Percentiles rank a stretch among this genome's conserved stretches.
These are phyloP conservation scores for Tylochromis polylepis DNA, from an alignment of 2,113 vertebrate genomes.

Conservation along the genomic window DNA sequence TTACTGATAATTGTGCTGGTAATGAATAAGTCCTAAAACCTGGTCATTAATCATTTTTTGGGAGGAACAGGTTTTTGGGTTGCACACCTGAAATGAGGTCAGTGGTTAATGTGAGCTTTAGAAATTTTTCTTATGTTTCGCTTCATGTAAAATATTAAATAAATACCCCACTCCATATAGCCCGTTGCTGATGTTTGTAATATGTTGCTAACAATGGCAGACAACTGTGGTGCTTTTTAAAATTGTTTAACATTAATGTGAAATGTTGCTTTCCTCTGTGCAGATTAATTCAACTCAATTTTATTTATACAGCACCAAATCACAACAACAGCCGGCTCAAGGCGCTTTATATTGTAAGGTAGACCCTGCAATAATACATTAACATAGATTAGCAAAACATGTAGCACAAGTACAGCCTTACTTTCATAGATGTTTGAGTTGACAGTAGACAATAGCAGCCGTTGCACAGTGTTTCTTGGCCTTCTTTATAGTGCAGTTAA, in stretches of 20 bases:
- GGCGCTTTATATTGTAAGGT: not conserved
- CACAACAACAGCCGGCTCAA: not conserved
- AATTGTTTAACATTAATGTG: not conserved
- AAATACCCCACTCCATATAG: not conserved
- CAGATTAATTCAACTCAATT: not conserved
- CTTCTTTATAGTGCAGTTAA: not conserved
- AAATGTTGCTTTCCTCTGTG: not conserved
- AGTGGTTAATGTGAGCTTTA: not conserved
- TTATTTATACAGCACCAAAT: not conserved
- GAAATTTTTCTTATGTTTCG: rapidly evolving
- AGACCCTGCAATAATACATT: not conserved
- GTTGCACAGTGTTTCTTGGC: not conserved
- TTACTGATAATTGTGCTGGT: not conserved
- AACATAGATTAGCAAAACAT: not conserved
- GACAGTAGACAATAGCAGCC: not conserved
- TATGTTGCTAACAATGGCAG: not conserved
- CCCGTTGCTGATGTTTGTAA: not conserved
- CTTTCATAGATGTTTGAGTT: not conserved
- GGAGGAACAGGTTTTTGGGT: no score
- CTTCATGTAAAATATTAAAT: rapidly evolving
- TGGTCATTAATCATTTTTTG: rapidly evolving
- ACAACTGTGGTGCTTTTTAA: not conserved
- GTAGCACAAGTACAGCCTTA: not conserved
- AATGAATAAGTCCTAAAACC: not conserved
- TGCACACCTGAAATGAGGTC: rapidly evolving